Conservation (phyloP, 2,113 vertebrate species). For the Microcebus ravelobensis region DNA sequence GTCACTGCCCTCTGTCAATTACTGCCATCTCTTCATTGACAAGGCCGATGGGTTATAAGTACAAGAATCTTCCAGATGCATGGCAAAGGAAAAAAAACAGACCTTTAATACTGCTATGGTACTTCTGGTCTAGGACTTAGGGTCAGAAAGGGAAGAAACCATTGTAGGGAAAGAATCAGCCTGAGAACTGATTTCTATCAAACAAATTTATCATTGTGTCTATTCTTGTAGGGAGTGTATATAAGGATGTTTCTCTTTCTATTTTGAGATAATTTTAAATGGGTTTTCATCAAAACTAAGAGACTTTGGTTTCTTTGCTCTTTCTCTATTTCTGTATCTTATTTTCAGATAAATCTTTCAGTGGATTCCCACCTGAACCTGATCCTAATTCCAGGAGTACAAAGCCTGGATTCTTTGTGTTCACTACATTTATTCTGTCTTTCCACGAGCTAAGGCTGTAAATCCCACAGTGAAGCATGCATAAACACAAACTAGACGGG, state of each 20-base stretch:
- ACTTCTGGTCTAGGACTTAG: not conserved
- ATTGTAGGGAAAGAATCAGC: not conserved
- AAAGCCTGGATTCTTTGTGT: conserved; percentile 80
- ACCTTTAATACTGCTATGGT: not conserved
- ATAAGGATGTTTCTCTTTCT: not conserved
- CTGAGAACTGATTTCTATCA: not conserved
- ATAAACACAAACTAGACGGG: conserved; percentile 85
- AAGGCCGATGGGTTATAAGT: conserved; percentile 69
- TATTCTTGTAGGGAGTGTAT: not conserved
- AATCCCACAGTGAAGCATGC: conserved; percentile 83
- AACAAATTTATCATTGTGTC: not conserved
- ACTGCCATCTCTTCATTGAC: conserved; percentile 77
- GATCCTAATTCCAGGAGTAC: conserved; percentile 80
- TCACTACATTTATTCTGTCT: conserved; percentile 77
- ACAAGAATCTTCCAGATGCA: conserved; percentile 72
- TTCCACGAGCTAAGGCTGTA: conserved; percentile 81
- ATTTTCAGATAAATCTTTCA: conserved; percentile 51
- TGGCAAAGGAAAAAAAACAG: conserved; percentile 37
- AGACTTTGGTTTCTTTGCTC: not conserved
- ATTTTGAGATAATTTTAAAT: not conserved
- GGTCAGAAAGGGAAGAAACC: not conserved
- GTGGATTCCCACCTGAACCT: conserved; percentile 76
- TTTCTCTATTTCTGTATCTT: conserved; percentile 39
- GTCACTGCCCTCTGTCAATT: conserved; percentile 81
- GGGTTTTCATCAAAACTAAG: conserved; percentile 1